Base-by-base conservation (phyloP, 2,113 vertebrate genomes). In the Capra hircus region DNA sequence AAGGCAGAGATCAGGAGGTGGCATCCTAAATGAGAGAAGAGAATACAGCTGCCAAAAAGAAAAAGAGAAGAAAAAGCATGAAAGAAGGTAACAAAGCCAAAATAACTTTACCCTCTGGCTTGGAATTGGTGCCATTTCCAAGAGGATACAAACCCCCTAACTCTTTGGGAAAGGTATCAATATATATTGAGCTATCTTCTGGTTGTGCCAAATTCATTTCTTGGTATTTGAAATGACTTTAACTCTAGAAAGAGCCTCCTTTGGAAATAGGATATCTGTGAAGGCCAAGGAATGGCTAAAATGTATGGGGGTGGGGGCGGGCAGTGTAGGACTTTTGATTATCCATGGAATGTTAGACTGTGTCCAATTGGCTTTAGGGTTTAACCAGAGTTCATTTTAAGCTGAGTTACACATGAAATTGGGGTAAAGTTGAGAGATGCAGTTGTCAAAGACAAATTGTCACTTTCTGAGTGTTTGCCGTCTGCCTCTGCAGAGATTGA, bases 371-470 rank as follows among this genome's bases (percentile, higher is more conserved):
- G 48, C 60, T 84, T 97, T 85, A 93, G 1, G 45, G 33, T 93
- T 97, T 94, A 91, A 82, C 91, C 82, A 21, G 6, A 21, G 45
- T 36, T 95, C 27, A 48, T 74, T 95, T 95, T 95, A 14, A 93
- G 93, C 53, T 85, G 30, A 80, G 4, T 17, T 28, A 2, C 53
- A 40, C 30, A 88, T 25, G 89, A 71, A 16, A 48, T 27, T n/a
- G 74, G 25, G 13, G 17, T 60, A 33, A 86, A 95, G 71, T 59
- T 16, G 28, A 55, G 50, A 90, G 81, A 7, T 8, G 5, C 27
- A 30, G 21, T 77, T 43, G 40, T 77, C 40, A 15, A 17, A 7
- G 21, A 43, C 71, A 77, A 40, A 77, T 14, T 43, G 71, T 23
- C 71, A 17, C 71, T 77, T 77, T 40, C 23, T 27, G 71, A 43